Conservation (phyloP, 2,113 vertebrate species). For the Neogobius melanostomus region DNA sequence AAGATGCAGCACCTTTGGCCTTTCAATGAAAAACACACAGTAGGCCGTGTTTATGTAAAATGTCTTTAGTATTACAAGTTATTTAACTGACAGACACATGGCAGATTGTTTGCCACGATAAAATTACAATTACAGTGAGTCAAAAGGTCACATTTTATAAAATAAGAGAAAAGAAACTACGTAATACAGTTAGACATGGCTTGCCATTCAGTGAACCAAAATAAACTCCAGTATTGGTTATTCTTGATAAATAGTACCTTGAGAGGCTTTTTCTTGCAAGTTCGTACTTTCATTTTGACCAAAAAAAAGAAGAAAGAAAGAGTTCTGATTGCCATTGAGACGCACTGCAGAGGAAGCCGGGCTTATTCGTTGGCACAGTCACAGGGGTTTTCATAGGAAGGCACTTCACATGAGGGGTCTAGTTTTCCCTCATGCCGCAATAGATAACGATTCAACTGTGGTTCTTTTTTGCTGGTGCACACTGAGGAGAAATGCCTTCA, state of each 20-base stretch:
- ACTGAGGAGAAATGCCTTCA: slow-evolving; percentile 56
- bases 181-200: slow-evolving; percentile 67
- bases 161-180: slow-evolving; percentile 34
- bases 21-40: slow-evolving; percentile 17
- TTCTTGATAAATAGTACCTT: slow-evolving; percentile 62
- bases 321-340: slow-evolving; percentile 75
- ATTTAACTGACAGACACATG: slow-evolving; percentile 64
- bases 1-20: background rate
- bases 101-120: slow-evolving; percentile 57
- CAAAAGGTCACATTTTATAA: slow-evolving; percentile 65
- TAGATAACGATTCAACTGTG: slow-evolving; percentile 63
- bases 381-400: slow-evolving; percentile 68
- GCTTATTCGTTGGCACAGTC: slow-evolving; percentile 75
- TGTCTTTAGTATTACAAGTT: slow-evolving; percentile 73
- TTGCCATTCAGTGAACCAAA: slow-evolving; percentile 63
- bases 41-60: slow-evolving; percentile 64
- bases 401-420: slow-evolving; percentile 70
- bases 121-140: slow-evolving; percentile 61
- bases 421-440: slow-evolving; percentile 60
- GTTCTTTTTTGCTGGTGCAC: slow-evolving; percentile 63
- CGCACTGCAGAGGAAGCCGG: slow-evolving; percentile 69
- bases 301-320: slow-evolving; percentile 33
- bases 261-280: slow-evolving; percentile 46
- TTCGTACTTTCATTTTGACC: slow-evolving; percentile 29
- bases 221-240: slow-evolving; percentile 33